Base-by-base conservation (phyloP, 2,797 vertebrate genomes). In the Galaxias olidus region DNA sequence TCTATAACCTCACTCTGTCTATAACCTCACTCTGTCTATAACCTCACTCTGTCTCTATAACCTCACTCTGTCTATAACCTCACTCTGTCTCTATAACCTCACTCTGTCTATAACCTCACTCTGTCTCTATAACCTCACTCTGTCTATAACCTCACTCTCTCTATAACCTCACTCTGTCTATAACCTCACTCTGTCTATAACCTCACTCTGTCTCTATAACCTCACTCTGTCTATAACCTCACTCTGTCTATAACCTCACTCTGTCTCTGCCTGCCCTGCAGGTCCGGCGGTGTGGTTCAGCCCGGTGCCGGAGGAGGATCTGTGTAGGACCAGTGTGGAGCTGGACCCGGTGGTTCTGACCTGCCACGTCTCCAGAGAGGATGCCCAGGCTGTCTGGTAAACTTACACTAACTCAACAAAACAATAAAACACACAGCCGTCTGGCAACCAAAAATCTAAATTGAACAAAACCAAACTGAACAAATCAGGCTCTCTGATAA, bases 311-410 rank as follows among this genome's bases (percentile, higher is more conserved):
- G 71, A 85, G 13, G 90, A 90, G 19, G 90, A 93, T 10, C 86
- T 82, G 9, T 84, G 90, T 17, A 93, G 91, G 83, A 89, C 70
- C 56, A 81, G 86, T 70, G 86, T 91, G 86, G 92, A 92, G 78
- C 75, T 92, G 74, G 89, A 94, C 68, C 91, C 93, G 0, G 93
- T 95, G 75, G 91, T 94, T 40, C 89, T 96, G 67, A 80, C 88
- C 54, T 96, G 94, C 15, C 89, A 96, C 30, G 85, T 96, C 56
- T 95, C 92, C 0, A 73, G 75, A 43, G 86, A 90, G 0, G 92
- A 93, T 10, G 90, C 88, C 0, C 60, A 76, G 0, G 87, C 89
- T 1, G 59, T 46, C 59, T 96, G 95, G 94, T 92, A 69, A 62
- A 78, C 52, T 0, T 1, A 61, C 9, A 4, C 41, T 47, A 10